Evolutionary conservation across 2,888 invertebrate species (phyloP).

Genomic region (Melitaea athalia): DNA sequence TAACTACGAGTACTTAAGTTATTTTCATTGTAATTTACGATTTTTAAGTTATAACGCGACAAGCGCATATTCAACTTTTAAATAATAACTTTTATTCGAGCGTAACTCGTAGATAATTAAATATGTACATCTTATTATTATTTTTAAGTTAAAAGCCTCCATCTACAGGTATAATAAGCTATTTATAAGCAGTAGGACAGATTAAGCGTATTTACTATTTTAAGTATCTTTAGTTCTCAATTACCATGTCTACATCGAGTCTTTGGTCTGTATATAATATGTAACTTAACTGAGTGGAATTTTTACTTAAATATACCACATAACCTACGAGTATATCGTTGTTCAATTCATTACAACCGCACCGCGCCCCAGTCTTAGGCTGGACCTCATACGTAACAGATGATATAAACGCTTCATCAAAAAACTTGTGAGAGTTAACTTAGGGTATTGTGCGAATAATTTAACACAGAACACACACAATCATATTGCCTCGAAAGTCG

Average conservation of each 20-base stretch:
- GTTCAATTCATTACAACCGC: slow-evolving; percentile 56
- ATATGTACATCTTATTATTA: slow-evolving; percentile 41
- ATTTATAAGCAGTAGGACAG: slow-evolving; percentile 47
- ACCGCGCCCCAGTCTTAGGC: slow-evolving; percentile 51
- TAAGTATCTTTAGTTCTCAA: slow-evolving; percentile 43
- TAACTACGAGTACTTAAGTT: background rate
- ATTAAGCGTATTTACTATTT: slow-evolving; percentile 51
- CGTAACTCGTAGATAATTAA: background rate
- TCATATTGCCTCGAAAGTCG: slow-evolving; percentile 5
- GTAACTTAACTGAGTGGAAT: slow-evolving; percentile 56
- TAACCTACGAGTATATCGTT: slow-evolving; percentile 56
- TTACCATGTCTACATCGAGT: slow-evolving; percentile 50
- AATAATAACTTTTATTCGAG: background rate
- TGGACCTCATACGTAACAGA: background rate
- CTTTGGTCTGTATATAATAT: slow-evolving; percentile 51
- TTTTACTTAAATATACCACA: slow-evolving; percentile 51
- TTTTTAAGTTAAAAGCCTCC: slow-evolving; percentile 44
- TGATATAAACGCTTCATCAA: slow-evolving; percentile 25
- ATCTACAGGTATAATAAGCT: slow-evolving; percentile 43
- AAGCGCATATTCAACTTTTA: slow-evolving; percentile 6
- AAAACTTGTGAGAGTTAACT: slow-evolving; percentile 8
- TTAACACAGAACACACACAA: slow-evolving; percentile 23
- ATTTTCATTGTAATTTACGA: background rate
- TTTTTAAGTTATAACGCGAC: background rate
- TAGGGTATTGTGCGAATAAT: slow-evolving; percentile 23